Conservation (phyloP, 2,888 invertebrate genomes). For the Arrhopalites spinosus region DNA sequence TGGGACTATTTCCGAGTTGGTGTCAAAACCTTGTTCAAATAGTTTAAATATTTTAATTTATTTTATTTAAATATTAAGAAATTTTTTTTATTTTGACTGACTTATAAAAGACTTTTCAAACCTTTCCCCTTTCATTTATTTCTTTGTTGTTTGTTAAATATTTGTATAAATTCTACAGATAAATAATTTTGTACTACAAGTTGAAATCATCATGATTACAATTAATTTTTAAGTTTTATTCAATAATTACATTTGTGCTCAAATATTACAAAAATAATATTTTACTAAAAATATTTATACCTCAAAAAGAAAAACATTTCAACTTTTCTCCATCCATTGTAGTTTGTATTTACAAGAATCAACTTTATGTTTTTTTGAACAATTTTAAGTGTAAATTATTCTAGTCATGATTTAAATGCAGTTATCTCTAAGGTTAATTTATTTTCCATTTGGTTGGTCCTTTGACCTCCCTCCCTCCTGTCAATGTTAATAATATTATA, state of each 20-base stretch:
- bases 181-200: not conserved
- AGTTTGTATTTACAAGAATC: too few relatives aligned
- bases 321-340: too few relatives aligned
- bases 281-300: too few relatives aligned
- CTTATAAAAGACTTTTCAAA: conserved; percentile 30
- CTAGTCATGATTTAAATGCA: conserved; percentile 9
- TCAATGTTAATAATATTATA: too few relatives aligned
- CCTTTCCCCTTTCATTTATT: not conserved
- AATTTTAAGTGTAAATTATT: not conserved
- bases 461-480: too few relatives aligned
- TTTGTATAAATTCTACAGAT: not conserved
- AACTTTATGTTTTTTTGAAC: too few relatives aligned
- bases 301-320: too few relatives aligned
- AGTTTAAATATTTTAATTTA: conserved; percentile 56
- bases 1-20: conserved; percentile 55
- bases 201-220: not conserved
- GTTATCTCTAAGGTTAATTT: conserved; percentile 2
- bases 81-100: conserved; percentile 29
- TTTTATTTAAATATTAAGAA: not conserved
- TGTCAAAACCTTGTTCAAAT: conserved; percentile 51
- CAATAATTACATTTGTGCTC: too few relatives aligned
- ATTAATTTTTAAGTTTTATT: too few relatives aligned
- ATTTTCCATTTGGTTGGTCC: too few relatives aligned
- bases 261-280: too few relatives aligned
- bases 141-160: conserved; percentile 6